Base-by-base conservation (phyloP, 2,113 vertebrate species). In the Tragelaphus buxtoni region DNA sequence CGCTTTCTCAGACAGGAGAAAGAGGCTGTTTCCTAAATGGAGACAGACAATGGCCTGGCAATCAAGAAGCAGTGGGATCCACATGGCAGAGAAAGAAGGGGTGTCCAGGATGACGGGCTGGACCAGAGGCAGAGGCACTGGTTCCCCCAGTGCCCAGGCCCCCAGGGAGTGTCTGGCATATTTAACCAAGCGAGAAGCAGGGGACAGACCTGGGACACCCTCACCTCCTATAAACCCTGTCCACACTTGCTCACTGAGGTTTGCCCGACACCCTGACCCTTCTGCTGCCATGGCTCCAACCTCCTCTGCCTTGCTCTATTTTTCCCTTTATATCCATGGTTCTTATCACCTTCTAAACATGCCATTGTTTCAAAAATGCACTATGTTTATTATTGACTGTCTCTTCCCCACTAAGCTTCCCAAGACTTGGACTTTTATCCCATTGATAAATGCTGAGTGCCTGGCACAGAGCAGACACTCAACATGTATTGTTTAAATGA, bases 221-320 rank as follows among this genome's bases (percentile, higher is more conserved):
- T 22, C 9, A 6, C 4, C 30, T 8, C 8, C 45, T 24, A 18
- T 17, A 9, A 5, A 1, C 2, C 55, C n/a, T 14, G 18, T 17
- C 30, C 6, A 1, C 0, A 0, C 32, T 7, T n/a, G 35, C 35
- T n/a, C 49, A 0, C 6, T 3, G 65, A 49, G 9, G 30, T 6
- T 53, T 0, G 0, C 13, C 69, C 0, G 12, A 79, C 32, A 26
- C 4, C 28, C 49, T 20, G 26, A 16, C 3, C 17, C 42, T 28
- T 53, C 58, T 55, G 28, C 2, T 14, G 18, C 24, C 9, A 1
- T 1, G 8, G 2, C 17, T 80, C 47, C 28, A 0, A 5, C 16
- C 20, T 42, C 10, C 7, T 45, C 83, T 16, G 1, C 18, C 16
- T 56, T 35, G 56, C 39, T 72, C 30, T 35, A 2, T 5, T 39